These are phyloP conservation scores for Casuarius casuarius DNA, from an alignment of 2,113 vertebrate genomes.

Conservation along the genomic window DNA sequence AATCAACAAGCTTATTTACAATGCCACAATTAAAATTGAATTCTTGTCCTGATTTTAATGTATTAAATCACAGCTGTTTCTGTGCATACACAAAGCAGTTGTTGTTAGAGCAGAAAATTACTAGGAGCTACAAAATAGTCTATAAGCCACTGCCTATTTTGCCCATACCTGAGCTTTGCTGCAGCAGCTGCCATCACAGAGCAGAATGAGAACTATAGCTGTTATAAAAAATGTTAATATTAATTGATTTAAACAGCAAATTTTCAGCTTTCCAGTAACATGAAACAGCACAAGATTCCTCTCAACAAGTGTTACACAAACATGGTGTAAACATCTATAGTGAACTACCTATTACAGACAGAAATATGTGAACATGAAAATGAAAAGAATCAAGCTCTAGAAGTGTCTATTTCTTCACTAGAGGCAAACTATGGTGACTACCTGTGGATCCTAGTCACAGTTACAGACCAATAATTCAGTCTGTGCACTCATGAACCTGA, in stretches of 20 bases:
- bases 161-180: neutral
- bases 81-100: neutral
- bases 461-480: neutral
- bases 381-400: neutral
- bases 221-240: slow-evolving; percentile 43
- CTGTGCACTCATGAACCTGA: neutral
- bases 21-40: neutral
- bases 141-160: slow-evolving; percentile 1
- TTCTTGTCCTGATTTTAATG: neutral
- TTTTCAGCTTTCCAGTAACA: slow-evolving; percentile 47
- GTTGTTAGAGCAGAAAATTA: neutral
- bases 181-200: neutral
- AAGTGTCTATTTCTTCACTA: neutral
- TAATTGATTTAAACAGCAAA: slow-evolving; percentile 36
- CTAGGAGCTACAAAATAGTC: neutral
- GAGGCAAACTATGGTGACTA: neutral
- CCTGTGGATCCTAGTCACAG: neutral
- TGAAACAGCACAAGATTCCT: slow-evolving; percentile 33
- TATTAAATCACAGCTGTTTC: neutral
- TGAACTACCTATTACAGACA: slow-evolving; percentile 28
- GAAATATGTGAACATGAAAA: slow-evolving; percentile 23
- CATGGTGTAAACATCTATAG: slow-evolving; percentile 35
- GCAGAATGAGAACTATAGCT: neutral
- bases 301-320: neutral
- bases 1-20: neutral